These are phyloP conservation scores for Eptesicus fuscus DNA, from an alignment of 2,113 vertebrate genomes.

Conservation along the genomic window DNA sequence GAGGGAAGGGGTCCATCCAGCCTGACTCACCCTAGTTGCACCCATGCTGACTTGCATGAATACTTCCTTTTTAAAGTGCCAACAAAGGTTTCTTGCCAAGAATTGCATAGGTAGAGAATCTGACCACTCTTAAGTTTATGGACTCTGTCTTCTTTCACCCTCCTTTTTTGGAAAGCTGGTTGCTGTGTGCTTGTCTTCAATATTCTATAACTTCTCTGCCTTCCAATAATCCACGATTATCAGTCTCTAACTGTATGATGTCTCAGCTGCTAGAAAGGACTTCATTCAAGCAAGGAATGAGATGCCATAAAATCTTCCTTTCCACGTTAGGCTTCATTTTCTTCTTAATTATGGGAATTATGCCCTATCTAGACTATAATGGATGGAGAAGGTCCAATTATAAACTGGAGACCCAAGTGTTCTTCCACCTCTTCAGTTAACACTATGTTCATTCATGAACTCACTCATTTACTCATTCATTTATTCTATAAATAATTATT, in stretches of 20 bases:
- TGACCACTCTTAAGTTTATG: neutral
- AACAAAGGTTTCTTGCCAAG: neutral
- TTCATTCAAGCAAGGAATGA: neutral
- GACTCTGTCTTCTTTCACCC: no score
- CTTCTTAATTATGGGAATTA: neutral
- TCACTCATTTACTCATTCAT: neutral
- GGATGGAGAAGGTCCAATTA: neutral
- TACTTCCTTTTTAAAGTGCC: slow-evolving; percentile 29
- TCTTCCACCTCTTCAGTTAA: neutral
- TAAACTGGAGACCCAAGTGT: neutral
- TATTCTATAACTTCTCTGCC: neutral
- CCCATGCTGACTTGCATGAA: neutral
- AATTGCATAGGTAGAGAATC: neutral
- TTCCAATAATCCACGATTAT: neutral
- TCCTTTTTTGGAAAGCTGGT: no score
- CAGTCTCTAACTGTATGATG: neutral
- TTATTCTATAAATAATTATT: neutral
- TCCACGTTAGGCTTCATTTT: neutral
- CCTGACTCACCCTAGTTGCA: neutral
- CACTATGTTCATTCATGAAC: neutral
- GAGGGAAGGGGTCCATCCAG: neutral
- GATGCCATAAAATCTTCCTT: neutral
- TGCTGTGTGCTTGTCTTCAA: neutral
- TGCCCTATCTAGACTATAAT: neutral
- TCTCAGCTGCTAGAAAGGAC: neutral